Evolutionary conservation across 2,888 invertebrate species (phyloP).

Genomic region (Lepetodrilus schrolli): DNA sequence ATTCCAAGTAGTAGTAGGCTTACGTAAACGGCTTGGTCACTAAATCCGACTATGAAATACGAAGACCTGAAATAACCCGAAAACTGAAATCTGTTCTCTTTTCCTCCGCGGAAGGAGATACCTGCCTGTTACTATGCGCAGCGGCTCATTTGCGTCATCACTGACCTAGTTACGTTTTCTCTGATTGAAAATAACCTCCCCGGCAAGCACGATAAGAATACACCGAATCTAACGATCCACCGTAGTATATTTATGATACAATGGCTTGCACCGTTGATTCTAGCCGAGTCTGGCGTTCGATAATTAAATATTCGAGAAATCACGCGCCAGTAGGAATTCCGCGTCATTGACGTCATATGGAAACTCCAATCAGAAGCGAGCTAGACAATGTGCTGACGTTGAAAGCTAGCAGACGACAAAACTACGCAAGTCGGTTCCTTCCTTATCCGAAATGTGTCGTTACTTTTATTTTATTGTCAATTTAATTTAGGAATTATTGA

Average conservation of each 20-base stretch:
- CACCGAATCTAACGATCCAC: background rate
- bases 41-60: conserved; percentile 10
- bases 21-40: background rate
- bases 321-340: conserved; percentile 31
- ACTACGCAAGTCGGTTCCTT: background rate
- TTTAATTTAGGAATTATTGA: conserved; percentile 1
- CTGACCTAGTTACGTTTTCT: conserved; percentile 41
- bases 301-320: background rate
- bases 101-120: conserved; percentile 37
- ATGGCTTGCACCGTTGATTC: background rate
- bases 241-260: conserved; percentile 10
- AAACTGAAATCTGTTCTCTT: background rate
- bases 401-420: background rate
- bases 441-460: background rate
- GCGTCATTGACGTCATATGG: conserved; percentile 32
- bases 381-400: conserved; percentile 5
- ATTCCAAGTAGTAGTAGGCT: background rate
- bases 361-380: conserved; percentile 21
- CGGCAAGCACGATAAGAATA: conserved; percentile 13
- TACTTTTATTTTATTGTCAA: conserved; percentile 2
- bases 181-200: conserved; percentile 10
- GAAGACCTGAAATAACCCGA: conserved; percentile 1
- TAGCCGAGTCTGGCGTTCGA: background rate
- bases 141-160: conserved; percentile 50
- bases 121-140: conserved; percentile 44